phyloP scores from a whole-genome alignment of 2,888 invertebrate genomes.

The Enoplolaimus lenunculus region DNA sequence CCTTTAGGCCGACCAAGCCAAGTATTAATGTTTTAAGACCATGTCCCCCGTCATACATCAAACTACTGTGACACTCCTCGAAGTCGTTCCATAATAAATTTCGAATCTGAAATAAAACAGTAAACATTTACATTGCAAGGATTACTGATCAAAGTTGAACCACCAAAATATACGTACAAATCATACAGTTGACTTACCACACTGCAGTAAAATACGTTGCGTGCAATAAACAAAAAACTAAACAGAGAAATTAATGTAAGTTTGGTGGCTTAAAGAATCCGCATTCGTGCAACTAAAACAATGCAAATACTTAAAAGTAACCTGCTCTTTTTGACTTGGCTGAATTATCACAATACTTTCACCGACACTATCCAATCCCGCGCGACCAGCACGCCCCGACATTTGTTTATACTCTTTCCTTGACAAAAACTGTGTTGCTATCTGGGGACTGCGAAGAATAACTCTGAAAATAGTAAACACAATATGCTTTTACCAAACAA shows the following conservation, averaged over 20 bases:
- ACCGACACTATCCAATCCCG: conserved; percentile 64
- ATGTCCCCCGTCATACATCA: conserved; percentile 52
- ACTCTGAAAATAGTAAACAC: conserved; percentile 43
- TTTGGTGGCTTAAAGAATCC: no score
- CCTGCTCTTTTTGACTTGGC: conserved; percentile 47
- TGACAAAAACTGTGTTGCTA: conserved; percentile 60
- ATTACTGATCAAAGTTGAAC: no score
- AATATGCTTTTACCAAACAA: neutral
- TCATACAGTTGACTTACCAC: no score
- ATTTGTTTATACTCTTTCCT: conserved; percentile 80
- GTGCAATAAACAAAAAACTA: no score
- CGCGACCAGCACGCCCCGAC: conserved; percentile 81
- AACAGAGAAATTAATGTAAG: no score
- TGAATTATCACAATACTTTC: conserved; percentile 74
- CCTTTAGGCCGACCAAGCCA: conserved; percentile 40
- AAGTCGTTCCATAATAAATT: conserved; percentile 42
- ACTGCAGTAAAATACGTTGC: no score
- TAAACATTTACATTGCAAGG: no score
- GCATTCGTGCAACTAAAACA: no score
- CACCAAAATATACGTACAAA: no score
- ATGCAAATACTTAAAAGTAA: no score
- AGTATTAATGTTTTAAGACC: conserved; percentile 37
- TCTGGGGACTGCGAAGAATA: conserved; percentile 66
- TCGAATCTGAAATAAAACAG: conserved; percentile 13
- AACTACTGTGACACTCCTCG: conserved; percentile 55